phyloP scores from a whole-genome alignment of 2,113 vertebrate species.

The Periophthalmodon schlosseri region DNA sequence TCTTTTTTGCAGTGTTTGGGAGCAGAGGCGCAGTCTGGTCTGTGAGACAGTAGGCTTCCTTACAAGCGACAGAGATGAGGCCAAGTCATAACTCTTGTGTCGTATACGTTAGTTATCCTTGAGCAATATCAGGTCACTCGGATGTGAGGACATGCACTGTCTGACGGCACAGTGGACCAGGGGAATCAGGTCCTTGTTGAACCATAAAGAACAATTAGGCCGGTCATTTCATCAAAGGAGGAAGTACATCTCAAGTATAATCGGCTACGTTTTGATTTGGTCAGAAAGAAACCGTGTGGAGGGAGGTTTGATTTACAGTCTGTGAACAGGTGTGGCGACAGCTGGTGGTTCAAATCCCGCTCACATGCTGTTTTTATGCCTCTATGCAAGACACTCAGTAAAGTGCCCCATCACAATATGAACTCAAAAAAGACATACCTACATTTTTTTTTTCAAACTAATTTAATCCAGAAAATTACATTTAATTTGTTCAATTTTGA shows the following conservation, averaged over 20 bases:
- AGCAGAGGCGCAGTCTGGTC: not conserved
- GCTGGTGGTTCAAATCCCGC: not conserved
- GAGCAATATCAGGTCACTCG: constrained; percentile 69
- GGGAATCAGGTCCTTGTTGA: constrained; percentile 7
- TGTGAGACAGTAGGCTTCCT: constrained; percentile 47
- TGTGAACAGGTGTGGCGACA: not conserved
- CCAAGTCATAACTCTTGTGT: constrained; percentile 74
- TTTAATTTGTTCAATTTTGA: too few relatives aligned
- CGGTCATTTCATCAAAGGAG: not conserved
- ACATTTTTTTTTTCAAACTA: too few relatives aligned
- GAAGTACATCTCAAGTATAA: not conserved
- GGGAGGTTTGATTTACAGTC: not conserved
- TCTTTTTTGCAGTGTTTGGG: not conserved
- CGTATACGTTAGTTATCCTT: constrained; percentile 74
- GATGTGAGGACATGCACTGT: constrained; percentile 34
- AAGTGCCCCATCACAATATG: too few relatives aligned
- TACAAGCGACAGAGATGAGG: constrained; percentile 61
- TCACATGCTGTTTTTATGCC: too few relatives aligned
- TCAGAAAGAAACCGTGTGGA: not conserved
- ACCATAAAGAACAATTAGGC: constrained; percentile 1
- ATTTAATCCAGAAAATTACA: too few relatives aligned
- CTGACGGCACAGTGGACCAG: constrained; percentile 13
- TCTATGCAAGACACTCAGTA: too few relatives aligned
- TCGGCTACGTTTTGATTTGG: not conserved
- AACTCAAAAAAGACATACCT: too few relatives aligned